Conservation (phyloP, 2,888 invertebrate genomes). For the Synergus gifuensis region DNA sequence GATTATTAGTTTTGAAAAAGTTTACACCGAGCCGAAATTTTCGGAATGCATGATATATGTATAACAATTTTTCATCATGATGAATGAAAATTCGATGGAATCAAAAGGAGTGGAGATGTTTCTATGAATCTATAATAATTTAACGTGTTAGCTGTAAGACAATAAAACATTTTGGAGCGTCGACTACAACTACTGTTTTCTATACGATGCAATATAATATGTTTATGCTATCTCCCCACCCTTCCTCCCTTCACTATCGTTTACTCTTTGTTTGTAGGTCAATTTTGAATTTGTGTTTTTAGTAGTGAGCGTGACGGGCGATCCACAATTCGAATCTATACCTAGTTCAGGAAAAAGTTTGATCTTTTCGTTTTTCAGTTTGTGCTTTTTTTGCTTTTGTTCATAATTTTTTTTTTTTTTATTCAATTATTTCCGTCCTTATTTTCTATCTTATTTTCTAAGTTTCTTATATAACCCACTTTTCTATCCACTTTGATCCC, state of each 20-base stretch:
- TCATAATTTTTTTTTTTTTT: neutral
- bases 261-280: neutral
- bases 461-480: too few relatives aligned
- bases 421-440: neutral
- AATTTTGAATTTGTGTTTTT: neutral
- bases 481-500: too few relatives aligned
- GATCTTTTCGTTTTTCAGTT: too few relatives aligned
- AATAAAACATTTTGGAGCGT: neutral
- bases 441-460: neutral
- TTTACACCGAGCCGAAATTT: neutral
- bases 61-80: neutral
- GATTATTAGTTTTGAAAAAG: neutral
- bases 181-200: neutral
- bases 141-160: neutral
- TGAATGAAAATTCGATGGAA: neutral
- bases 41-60: neutral
- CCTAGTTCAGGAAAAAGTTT: too few relatives aligned
- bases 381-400: too few relatives aligned
- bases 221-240: neutral
- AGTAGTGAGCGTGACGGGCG: neutral
- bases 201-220: neutral
- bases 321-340: too few relatives aligned
- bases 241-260: neutral
- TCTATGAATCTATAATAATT: constrained; percentile 8
- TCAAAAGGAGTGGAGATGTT: neutral